Conservation (phyloP, 2,113 vertebrate genomes). For the Spilogale gracilis region DNA sequence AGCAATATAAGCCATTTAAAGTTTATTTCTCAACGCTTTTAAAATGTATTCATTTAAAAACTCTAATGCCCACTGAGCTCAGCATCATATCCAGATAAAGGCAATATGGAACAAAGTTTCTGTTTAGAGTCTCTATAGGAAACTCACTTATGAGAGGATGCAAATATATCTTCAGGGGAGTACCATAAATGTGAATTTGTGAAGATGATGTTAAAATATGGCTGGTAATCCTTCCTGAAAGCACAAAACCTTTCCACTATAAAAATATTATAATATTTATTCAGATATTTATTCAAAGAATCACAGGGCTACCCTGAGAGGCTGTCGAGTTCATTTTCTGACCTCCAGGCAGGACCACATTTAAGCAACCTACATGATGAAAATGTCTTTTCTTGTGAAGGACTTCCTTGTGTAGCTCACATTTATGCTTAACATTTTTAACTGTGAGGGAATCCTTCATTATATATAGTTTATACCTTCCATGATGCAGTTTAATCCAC, state of each 20-base stretch:
- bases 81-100: conserved; percentile 62
- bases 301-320: conserved; percentile 15
- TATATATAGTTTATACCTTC: background rate
- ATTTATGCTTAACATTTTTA: conserved; percentile 17
- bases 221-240: conserved; percentile 61
- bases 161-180: conserved; percentile 69
- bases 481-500: background rate
- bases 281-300: conserved; percentile 68
- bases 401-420: background rate
- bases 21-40: conserved; percentile 58
- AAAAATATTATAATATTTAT: conserved; percentile 59
- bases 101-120: conserved; percentile 35
- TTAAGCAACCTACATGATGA: conserved; percentile 17
- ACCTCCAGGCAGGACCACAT: conserved; percentile 39
- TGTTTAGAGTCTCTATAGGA: conserved; percentile 62
- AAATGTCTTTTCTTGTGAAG: conserved; percentile 17
- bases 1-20: conserved; percentile 64
- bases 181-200: conserved; percentile 65
- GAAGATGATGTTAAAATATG: conserved; percentile 59
- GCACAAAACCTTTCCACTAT: conserved; percentile 52
- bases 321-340: conserved; percentile 47
- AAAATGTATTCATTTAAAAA: conserved; percentile 64
- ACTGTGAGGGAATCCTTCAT: background rate
- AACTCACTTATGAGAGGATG: conserved; percentile 57
- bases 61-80: conserved; percentile 68